Evolutionary conservation across 1,140 invertebrate species (phyloP), one percentile per base, ranked within the genome.

Genomic region (Drosophila ambigua): DNA sequence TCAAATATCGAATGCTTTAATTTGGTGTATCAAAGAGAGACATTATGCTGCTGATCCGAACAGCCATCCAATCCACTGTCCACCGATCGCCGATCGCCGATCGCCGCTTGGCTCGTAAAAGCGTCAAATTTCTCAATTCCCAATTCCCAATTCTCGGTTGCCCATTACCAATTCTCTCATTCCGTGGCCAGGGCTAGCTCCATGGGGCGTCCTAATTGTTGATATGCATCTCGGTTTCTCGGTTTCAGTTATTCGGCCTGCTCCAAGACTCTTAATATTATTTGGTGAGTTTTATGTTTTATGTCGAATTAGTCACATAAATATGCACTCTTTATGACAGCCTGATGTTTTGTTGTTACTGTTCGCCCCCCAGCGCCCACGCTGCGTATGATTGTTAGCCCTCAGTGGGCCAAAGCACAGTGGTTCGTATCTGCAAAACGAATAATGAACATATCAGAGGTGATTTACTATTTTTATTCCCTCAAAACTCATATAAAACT

Each of bases 261-360:
- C 15, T 28, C 35, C 26, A 51, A 69, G 72, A 62, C 78, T 68
- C 82, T 88, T 88, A 88, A 88, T 88, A 88, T 88, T 88, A 88
- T 88, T 88, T 88, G 83, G 83, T 88, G 72, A 88, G 83, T 83
- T 88, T 81, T 88, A 88, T 87, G 72, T 79, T 88, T 83, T 72
- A 83, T 88, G 77, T 88, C 79, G 81, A 88, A 88, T 88, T 89
- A 88, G 83, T 63, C 84, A 77, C 83, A 88, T 88, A 88, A 88
- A 88, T 88, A 89, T 88, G 79, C 68, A 55, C 74, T 59, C 62
- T 88, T 88, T 88, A 88, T 88, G 83, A 68, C 63, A 63, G 66
- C 23, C 58, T 65, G 76, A 58, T 79, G 59, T 55, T 46, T 39
- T 68, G 64, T 60, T 61, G 59, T 54, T 64, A 59, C 52, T 69